Conservation (phyloP, 2,797 vertebrate genomes). For the Lophius americanus region DNA sequence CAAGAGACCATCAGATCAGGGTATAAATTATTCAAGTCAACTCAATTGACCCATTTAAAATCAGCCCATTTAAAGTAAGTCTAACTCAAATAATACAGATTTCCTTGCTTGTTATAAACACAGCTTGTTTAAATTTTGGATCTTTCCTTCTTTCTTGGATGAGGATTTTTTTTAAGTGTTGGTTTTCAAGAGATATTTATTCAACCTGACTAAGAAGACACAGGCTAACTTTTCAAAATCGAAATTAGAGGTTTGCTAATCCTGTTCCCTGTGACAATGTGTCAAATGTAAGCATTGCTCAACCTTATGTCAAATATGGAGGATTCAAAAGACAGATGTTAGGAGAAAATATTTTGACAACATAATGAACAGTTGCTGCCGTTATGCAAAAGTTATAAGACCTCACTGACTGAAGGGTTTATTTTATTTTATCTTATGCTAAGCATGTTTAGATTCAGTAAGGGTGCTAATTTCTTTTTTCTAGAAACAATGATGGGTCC, state of each 20-base stretch:
- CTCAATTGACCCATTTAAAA: too few species aligned
- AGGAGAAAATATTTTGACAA: constrained; percentile 19
- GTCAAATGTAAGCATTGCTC: background rate
- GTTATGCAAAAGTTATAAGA: background rate
- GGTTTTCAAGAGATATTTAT: constrained; percentile 38
- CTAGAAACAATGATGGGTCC: background rate
- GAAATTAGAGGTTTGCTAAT: constrained; percentile 39
- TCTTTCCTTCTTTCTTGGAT: too few species aligned
- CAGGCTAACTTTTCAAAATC: background rate
- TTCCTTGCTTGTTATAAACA: too few species aligned
- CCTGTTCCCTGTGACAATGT: constrained; percentile 15
- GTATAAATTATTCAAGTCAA: too few species aligned
- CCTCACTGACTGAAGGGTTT: background rate
- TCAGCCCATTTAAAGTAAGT: too few species aligned
- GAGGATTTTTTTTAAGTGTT: background rate
- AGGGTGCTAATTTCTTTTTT: background rate
- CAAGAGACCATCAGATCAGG: too few species aligned
- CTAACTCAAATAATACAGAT: too few species aligned
- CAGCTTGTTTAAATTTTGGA: too few species aligned
- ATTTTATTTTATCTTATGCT: background rate
- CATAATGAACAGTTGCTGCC: constrained; percentile 8
- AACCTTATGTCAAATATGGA: constrained; percentile 10
- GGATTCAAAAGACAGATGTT: constrained; percentile 17
- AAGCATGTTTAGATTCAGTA: background rate
- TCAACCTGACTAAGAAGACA: too few species aligned